Conservation (phyloP, 2,888 invertebrate genomes). For the Timema podura region DNA sequence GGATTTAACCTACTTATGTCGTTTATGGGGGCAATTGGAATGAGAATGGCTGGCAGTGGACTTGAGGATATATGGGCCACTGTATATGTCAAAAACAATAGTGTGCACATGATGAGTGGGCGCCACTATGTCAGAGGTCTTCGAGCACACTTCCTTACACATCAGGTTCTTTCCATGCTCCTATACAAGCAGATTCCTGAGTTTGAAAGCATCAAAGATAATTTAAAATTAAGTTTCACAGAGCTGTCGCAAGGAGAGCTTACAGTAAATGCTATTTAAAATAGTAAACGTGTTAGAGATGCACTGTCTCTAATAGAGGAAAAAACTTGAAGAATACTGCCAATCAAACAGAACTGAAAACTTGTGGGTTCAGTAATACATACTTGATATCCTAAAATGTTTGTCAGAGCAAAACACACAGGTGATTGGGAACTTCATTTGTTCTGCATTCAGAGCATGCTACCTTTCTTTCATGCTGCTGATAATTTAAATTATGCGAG, state of each 20-base stretch:
- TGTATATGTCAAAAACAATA: slow-evolving; percentile 5
- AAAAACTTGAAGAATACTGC: background rate
- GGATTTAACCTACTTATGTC: slow-evolving; percentile 18
- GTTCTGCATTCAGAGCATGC: too few species aligned
- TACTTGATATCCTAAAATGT: too few species aligned
- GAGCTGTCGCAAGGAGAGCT: too few species aligned
- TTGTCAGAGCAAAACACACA: too few species aligned
- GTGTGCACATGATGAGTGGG: slow-evolving; percentile 10
- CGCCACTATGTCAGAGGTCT: background rate
- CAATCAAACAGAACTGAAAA: too few species aligned
- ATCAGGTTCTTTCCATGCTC: background rate
- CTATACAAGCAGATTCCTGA: background rate
- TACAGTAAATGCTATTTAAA: too few species aligned
- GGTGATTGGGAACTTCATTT: too few species aligned
- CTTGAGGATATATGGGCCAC: slow-evolving; percentile 10
- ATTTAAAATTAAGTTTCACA: too few species aligned
- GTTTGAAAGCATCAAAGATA: too few species aligned
- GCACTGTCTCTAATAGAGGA: background rate
- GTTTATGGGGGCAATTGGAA: slow-evolving; percentile 12
- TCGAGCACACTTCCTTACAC: slow-evolving; percentile 12
- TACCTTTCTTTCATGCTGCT: too few species aligned
- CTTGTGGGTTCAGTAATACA: too few species aligned
- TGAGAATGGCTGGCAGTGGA: slow-evolving; percentile 17
- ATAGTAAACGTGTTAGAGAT: background rate
- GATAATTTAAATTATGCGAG: too few species aligned